Conservation (phyloP, 2,113 vertebrate genomes). For the Rutilus rutilus region DNA sequence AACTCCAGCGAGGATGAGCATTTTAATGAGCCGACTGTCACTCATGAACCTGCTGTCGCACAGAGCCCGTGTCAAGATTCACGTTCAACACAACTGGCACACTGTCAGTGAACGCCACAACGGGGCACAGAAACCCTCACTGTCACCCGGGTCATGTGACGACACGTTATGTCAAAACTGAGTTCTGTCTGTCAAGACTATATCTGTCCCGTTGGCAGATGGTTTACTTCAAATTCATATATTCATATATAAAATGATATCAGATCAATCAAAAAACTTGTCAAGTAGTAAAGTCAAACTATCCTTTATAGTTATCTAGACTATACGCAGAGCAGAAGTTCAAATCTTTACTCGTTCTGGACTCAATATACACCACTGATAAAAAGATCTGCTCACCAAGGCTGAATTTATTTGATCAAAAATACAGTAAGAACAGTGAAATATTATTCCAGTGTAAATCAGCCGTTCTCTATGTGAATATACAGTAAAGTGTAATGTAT, state of each 20-base stretch:
- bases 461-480: neutral
- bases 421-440: neutral
- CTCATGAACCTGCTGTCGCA: neutral
- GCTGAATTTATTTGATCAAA: neutral
- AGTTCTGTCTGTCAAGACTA: neutral
- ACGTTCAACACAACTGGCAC: neutral
- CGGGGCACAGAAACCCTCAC: neutral
- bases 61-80: neutral
- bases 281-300: too few relatives aligned
- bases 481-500: neutral
- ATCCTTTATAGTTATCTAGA: neutral
- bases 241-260: neutral
- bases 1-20: neutral
- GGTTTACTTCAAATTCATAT: neutral
- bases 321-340: neutral
- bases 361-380: neutral
- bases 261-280: neutral
- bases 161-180: neutral
- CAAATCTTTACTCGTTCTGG: neutral
- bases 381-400: neutral
- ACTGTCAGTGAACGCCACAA: neutral
- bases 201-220: neutral
- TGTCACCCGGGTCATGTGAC: neutral
- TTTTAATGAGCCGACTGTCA: conserved; percentile 20
- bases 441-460: neutral